Evolutionary conservation across 1,140 invertebrate species (phyloP), one percentile per base, ranked within the genome.

Genomic region (Venturia canescens): DNA sequence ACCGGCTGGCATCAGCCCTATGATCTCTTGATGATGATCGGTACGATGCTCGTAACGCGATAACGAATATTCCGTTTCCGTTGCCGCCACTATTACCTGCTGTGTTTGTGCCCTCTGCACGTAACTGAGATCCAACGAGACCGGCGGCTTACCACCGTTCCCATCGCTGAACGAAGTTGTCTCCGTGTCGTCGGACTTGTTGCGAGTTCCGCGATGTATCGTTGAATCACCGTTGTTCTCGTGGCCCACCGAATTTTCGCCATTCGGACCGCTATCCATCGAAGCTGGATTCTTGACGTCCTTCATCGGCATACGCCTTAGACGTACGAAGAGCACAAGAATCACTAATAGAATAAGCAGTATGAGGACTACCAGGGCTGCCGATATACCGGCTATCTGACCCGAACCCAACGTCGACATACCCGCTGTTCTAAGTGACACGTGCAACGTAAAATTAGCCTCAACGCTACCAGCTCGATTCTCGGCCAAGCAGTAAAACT

Each of bases 401-500:
- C 96, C 95, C 75, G 95, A 96, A 11, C 96, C 96, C 18, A 98
- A 90, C 0, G 95, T 95, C 0, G 96, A 95, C 92, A 96, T 96
- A 29, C 96, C 96, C 6, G 95, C 95, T 13, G 96, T 93, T 57
- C 95, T 93, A 86, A 96, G 93, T 34, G 95, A 95, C 44, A 98
- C 96, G 86, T 96, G 95, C 15, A 98, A 92, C 9, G 97, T 98
- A 86, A 97, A 98, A 88, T 98, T 98, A 0, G 96, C 96, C 91
- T 97, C 96, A n/a, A 97, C 96, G 87, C 95, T 96, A 2, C 98
- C 98, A 13, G 97, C 97, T 76, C 95, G 94, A 90, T 99, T 99
- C 87, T 97, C 96, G 18, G 97, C 97, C 0, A 97, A 94, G 89
- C 98, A 99, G 85, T 96, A 96, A 92, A 98, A 98, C 84, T 97